These are phyloP conservation scores for Pseudomyrmex flavicornis DNA, from an alignment of 1,140 invertebrate species.

Conservation along the genomic window DNA sequence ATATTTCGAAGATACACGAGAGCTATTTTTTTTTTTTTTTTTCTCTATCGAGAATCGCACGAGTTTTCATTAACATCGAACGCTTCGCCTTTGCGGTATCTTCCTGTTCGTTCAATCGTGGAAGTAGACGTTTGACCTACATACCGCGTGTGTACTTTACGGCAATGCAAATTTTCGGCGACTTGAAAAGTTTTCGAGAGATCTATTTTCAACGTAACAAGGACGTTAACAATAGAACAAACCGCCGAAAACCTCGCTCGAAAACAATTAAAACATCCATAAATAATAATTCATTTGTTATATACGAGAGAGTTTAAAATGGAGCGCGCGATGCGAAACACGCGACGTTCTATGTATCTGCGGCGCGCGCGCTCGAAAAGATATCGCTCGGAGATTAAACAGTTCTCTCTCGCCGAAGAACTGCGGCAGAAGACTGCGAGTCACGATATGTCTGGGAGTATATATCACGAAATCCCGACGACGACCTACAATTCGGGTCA, in stretches of 20 bases:
- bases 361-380: slow-evolving; percentile 9
- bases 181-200: slow-evolving; percentile 13
- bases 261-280: too few relatives aligned
- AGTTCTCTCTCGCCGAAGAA: slow-evolving; percentile 13
- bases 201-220: not conserved
- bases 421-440: slow-evolving; percentile 29
- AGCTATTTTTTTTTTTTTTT: too few relatives aligned
- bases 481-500: slow-evolving; percentile 56
- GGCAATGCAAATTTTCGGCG: not conserved
- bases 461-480: slow-evolving; percentile 42
- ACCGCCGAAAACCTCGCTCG: too few relatives aligned
- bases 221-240: not conserved
- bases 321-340: too few relatives aligned
- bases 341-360: not conserved
- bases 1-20: slow-evolving; percentile 28
- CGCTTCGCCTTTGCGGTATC: slow-evolving; percentile 49
- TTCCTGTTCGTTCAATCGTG: slow-evolving; percentile 57
- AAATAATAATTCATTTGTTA: too few relatives aligned
- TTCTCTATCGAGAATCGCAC: slow-evolving; percentile 4
- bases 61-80: slow-evolving; percentile 55
- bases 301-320: too few relatives aligned
- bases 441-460: not conserved
- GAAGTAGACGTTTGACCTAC: slow-evolving; percentile 63
- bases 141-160: slow-evolving; percentile 27
- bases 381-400: slow-evolving; percentile 40